phyloP scores from a whole-genome alignment of 2,797 vertebrate species.

The Pseudochirops corinnae region DNA sequence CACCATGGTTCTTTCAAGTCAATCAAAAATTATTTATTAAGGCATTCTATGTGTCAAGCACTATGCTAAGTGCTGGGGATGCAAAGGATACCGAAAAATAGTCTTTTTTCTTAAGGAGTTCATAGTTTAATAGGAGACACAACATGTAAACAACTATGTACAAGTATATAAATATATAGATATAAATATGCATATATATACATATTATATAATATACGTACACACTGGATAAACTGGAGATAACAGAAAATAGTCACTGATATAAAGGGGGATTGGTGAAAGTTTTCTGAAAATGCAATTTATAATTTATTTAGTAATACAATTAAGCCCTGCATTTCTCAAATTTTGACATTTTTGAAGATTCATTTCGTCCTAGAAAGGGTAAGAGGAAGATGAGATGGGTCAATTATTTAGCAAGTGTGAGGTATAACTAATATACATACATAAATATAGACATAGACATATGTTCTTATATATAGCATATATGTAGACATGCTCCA shows the following conservation, averaged over 20 bases:
- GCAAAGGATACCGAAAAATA: not conserved
- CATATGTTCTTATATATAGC: no score
- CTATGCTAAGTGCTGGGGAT: not conserved
- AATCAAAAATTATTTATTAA: not conserved
- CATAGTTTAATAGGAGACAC: not conserved
- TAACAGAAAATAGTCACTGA: not conserved
- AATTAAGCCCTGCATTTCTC: constrained; percentile 6
- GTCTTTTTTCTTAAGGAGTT: not conserved
- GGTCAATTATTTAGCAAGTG: not conserved
- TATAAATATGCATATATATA: not conserved
- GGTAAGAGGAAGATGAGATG: not conserved
- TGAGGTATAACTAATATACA: not conserved
- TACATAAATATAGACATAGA: not conserved
- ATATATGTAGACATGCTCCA: not conserved
- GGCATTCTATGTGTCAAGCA: not conserved
- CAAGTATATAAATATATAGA: not conserved
- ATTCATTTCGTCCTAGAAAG: constrained; percentile 1
- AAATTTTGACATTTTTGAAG: constrained; percentile 11
- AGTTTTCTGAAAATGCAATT: not conserved
- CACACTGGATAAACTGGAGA: not conserved
- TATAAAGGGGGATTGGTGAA: not conserved
- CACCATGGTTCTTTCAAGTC: not conserved
- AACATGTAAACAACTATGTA: not conserved
- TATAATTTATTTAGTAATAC: not conserved
- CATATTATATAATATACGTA: not conserved